Evolutionary conservation across 2,888 invertebrate species (phyloP), one percentile per base, ranked within the genome.

Genomic region (Sesia apiformis): DNA sequence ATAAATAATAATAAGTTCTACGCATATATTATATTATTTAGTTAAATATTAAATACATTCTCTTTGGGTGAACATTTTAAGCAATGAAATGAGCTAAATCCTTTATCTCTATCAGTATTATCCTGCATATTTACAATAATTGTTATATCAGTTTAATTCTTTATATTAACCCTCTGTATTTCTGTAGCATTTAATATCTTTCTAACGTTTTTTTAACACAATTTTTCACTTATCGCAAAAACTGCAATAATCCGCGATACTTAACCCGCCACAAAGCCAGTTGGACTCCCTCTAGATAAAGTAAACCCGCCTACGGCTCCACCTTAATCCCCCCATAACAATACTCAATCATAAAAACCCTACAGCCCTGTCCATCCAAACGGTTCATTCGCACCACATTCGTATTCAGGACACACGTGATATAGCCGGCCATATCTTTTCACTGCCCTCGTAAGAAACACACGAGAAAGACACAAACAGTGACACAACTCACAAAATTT

Each of bases 261-360:
- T n/a, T 46, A 23, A 46, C 46, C 46, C 4, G 23, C 7, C 8
- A 8, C 43, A 8, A 8, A 7, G 43, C 3, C 6, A 43, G 23
- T 7, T 46, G n/a, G 8, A 46, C 46, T 46, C 23, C 23, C 46
- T 23, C n/a, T 8, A 52, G 42, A 53, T 52, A 53, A 41, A 53
- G 7, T 51, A 49, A 57, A 50, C 50, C 38, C 50, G 46, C 46
- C 46, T n/a, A 46, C 23, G 23, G 46, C n/a, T 46, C 46, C 46
- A 46, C 50, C 50, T 57, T 57, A 57, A 56, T 52, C 51, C 53
- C 43, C 51, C 57, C 56, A 74, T 81, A 80, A 82, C 77, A 78
- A 72, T 73, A 71, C 76, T 76, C 80, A 73, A 79, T 84, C 83
- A 81, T 81, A 84, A 84, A 81, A 75, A 78, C 68, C 67, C 72